Evolutionary conservation across 2,113 vertebrate species (phyloP).

Genomic region (Scomber japonicus): DNA sequence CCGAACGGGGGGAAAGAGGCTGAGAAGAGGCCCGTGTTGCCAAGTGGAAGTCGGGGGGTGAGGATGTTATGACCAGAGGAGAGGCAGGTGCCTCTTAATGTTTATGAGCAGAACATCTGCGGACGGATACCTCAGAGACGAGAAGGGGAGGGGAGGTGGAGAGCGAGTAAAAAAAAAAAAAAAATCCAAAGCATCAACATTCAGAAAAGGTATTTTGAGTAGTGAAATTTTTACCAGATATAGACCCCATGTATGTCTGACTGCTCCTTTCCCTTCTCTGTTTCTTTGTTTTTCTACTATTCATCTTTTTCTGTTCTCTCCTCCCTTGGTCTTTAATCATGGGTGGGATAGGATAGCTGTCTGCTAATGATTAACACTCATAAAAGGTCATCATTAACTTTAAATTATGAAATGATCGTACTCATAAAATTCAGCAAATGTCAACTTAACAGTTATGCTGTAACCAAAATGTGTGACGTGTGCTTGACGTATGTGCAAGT

Average conservation of each 20-base stretch:
- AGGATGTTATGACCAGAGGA: slow-evolving; percentile 80
- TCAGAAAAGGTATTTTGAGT: slow-evolving; percentile 52
- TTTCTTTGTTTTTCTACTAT: background rate
- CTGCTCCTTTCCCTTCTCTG: background rate
- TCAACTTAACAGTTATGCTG: background rate
- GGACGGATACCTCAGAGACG: slow-evolving; percentile 66
- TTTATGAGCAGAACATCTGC: slow-evolving; percentile 81
- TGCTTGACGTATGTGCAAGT: slow-evolving; percentile 16
- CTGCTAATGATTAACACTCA: background rate
- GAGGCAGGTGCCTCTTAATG: slow-evolving; percentile 77
- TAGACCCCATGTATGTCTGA: background rate
- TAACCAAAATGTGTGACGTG: slow-evolving; percentile 12
- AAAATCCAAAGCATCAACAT: slow-evolving; percentile 48
- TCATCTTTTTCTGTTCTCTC: background rate
- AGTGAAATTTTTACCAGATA: slow-evolving; percentile 46
- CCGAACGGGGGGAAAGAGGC: background rate
- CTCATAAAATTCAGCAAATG: background rate
- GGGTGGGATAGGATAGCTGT: background rate
- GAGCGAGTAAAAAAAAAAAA: slow-evolving; percentile 28
- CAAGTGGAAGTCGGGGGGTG: slow-evolving; percentile 71
- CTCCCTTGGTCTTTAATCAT: background rate
- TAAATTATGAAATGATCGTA: background rate
- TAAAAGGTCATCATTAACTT: background rate
- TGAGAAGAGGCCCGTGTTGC: slow-evolving; percentile 45
- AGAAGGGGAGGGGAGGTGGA: slow-evolving; percentile 34